A percentile compares a stretch with the other conserved stretches of the same genome.
Conservation (phyloP, 2,888 invertebrate genomes). For the Apamea epomidion region DNA sequence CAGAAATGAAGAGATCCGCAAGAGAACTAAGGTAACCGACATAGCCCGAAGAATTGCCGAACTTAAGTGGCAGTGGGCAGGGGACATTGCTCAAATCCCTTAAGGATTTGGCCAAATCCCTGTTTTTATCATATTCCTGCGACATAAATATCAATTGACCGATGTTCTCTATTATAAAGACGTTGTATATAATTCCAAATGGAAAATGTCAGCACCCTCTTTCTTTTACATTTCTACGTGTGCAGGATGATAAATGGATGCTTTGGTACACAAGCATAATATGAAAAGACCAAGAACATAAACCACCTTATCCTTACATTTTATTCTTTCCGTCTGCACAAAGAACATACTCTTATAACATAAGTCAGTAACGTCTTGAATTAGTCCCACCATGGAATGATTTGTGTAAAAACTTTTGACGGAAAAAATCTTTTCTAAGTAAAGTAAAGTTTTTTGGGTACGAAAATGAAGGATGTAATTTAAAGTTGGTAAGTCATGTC, state of each 20-base stretch:
- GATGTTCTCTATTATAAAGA: too few species aligned
- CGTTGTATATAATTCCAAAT: too few species aligned
- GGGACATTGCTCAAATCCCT: too few species aligned
- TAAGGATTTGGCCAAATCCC: too few species aligned
- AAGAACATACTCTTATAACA: constrained; percentile 37
- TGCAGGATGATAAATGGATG: constrained; percentile 9
- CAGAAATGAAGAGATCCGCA: too few species aligned
- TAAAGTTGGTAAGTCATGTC: not conserved
- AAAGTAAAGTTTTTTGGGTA: constrained; percentile 14
- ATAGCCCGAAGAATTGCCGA: too few species aligned
- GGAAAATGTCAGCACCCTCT: not conserved
- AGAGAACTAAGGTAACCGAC: too few species aligned
- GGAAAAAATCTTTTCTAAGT: constrained; percentile 65
- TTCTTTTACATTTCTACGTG: not conserved
- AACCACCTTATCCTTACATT: not conserved
- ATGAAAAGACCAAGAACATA: not conserved
- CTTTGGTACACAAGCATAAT: too few species aligned
- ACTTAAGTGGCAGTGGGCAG: too few species aligned
- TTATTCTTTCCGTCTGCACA: not conserved
- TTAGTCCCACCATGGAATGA: constrained; percentile 76
- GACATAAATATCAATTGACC: too few species aligned
- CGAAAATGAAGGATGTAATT: not conserved
- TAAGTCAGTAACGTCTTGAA: constrained; percentile 61
- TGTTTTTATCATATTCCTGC: too few species aligned
- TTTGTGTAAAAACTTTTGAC: constrained; percentile 80